Percentiles rank a stretch among this genome's conserved stretches.
Evolutionary conservation across 2,888 invertebrate species (phyloP).

Genomic region (Himalopsyche kuldschensis): DNA sequence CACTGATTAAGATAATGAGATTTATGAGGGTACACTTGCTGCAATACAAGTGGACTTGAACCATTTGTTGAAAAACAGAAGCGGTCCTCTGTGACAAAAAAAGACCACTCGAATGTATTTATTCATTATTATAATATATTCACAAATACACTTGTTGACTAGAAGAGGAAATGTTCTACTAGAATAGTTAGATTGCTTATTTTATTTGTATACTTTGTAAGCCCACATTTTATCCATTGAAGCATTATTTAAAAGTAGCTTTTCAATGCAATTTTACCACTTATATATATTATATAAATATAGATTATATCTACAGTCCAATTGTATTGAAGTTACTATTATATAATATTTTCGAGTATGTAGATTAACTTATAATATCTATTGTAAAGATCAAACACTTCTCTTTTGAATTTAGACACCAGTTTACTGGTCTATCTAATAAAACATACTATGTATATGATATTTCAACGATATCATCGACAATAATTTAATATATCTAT

Average conservation of each 20-base stretch:
- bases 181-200: neutral
- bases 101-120: neutral
- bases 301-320: too few species aligned
- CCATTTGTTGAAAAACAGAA: slow-evolving; percentile 7
- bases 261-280: too few species aligned
- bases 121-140: neutral
- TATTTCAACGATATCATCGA: too few species aligned
- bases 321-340: too few species aligned
- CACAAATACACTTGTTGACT: neutral
- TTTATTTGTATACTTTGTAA: neutral
- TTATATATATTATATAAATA: too few species aligned
- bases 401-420: too few species aligned
- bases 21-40: slow-evolving; percentile 27
- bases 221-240: neutral
- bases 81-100: neutral
- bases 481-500: too few species aligned
- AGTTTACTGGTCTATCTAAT: too few species aligned
- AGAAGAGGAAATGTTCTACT: neutral
- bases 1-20: neutral
- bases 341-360: too few species aligned
- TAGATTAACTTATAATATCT: too few species aligned
- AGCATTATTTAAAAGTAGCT: neutral
- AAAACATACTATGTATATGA: too few species aligned
- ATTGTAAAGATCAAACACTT: too few species aligned
- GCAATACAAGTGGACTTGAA: neutral